Percentiles rank a stretch among this genome's conserved stretches.
These are phyloP conservation scores for Megathymus violae DNA, from an alignment of 1,140 invertebrate species.

Conservation along the genomic window DNA sequence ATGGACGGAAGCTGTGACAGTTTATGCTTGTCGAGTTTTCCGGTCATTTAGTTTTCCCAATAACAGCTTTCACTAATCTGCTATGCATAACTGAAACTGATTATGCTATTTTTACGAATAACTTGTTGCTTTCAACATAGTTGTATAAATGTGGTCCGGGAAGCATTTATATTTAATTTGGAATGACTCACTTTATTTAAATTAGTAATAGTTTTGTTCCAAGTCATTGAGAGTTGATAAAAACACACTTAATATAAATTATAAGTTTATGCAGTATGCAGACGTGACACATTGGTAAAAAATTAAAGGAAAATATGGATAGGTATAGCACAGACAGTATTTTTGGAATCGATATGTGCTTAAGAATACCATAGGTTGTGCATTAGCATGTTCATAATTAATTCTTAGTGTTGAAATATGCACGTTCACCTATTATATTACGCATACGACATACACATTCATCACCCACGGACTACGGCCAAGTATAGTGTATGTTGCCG, in stretches of 20 bases:
- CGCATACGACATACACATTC: neutral
- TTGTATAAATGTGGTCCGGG: no score
- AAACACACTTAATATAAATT: no score
- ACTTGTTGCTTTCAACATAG: neutral
- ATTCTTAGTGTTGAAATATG: neutral
- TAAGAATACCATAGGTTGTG: no score
- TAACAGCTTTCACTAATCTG: slow-evolving; percentile 5
- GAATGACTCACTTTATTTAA: neutral
- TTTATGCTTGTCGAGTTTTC: slow-evolving; percentile 35
- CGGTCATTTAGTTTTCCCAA: slow-evolving; percentile 30
- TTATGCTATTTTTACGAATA: neutral
- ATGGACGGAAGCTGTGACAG: slow-evolving; percentile 29
- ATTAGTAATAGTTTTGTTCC: neutral
- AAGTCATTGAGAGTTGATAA: neutral
- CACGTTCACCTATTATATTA: neutral
- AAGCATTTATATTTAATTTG: no score
- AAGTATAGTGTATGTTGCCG: neutral
- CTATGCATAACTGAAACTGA: neutral
- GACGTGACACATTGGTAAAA: no score
- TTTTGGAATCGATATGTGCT: no score
- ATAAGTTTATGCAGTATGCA: no score
- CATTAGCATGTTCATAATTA: neutral
- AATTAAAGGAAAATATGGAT: no score
- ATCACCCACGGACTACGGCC: neutral
- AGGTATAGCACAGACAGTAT: no score